These are phyloP conservation scores for Pandemis cinnamomeana DNA, from an alignment of 2,888 invertebrate species.

Conservation along the genomic window DNA sequence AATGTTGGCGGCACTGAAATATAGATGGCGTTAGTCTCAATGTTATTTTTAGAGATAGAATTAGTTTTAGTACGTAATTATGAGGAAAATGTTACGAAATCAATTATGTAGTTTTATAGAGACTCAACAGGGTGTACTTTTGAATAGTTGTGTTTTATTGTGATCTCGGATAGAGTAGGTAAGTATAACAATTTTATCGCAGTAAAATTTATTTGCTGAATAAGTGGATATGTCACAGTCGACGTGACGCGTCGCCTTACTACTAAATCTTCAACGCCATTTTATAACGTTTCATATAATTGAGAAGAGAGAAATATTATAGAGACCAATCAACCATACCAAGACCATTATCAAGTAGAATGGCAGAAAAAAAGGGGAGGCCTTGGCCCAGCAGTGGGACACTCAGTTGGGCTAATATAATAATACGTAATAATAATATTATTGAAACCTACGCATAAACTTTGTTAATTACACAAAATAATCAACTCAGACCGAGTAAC, in stretches of 20 bases:
- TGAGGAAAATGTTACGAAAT: neutral
- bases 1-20: conserved; percentile 27
- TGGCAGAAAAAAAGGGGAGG: too few relatives aligned
- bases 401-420: too few relatives aligned
- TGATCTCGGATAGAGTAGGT: neutral
- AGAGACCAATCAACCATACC: too few relatives aligned
- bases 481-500: neutral
- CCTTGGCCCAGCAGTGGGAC: too few relatives aligned
- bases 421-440: neutral
- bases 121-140: too few relatives aligned
- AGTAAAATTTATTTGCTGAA: conserved; percentile 15
- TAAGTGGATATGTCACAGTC: conserved; percentile 8
- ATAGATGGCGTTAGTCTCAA: conserved; percentile 29
- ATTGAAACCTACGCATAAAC: conserved; percentile 11
- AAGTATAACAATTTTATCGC: neutral
- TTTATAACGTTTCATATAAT: conserved; percentile 5
- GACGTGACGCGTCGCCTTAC: neutral
- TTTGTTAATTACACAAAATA: conserved; percentile 9
- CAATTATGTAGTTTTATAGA: too few relatives aligned
- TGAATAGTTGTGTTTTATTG: too few relatives aligned
- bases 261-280: neutral
- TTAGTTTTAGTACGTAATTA: neutral
- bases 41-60: neutral
- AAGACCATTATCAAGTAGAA: too few relatives aligned
- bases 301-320: neutral